phyloP scores from a whole-genome alignment of 2,113 vertebrate species.

The Dryoscopus gambensis region DNA sequence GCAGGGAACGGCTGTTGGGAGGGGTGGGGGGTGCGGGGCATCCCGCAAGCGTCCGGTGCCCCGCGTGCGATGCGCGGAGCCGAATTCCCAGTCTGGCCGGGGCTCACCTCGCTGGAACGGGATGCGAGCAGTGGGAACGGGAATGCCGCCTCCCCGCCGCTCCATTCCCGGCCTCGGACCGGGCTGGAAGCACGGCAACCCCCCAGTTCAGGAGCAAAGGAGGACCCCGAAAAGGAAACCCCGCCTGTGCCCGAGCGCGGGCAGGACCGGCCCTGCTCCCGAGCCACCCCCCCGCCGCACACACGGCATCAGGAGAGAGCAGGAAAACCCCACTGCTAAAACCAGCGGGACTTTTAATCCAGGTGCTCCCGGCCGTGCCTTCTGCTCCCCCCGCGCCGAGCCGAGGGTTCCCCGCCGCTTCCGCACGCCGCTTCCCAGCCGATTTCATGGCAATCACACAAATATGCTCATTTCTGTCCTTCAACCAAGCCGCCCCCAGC shows the following conservation, averaged over 20 bases:
- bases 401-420: not conserved
- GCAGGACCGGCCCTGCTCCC: not conserved
- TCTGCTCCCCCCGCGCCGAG: not conserved
- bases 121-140: not conserved
- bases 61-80: not conserved
- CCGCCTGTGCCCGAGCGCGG: not conserved
- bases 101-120: not conserved
- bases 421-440: not conserved
- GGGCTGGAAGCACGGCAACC: not conserved
- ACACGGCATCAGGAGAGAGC: not conserved
- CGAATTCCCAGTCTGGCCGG: not conserved
- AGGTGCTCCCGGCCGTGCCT: not conserved
- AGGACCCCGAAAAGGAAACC: not conserved
- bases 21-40: not conserved
- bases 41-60: not conserved
- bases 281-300: not conserved
- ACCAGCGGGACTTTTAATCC: not conserved
- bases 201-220: not conserved
- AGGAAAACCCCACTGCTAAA: not conserved
- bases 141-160: not conserved
- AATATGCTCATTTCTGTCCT: not conserved
- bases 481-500: not conserved
- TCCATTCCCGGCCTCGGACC: not conserved
- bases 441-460: conserved; percentile 49
- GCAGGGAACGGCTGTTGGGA: not conserved